A percentile compares a stretch with the other conserved stretches of the same genome.
phyloP scores from a whole-genome alignment of 2,113 vertebrate species.

The Antigone vipio region DNA sequence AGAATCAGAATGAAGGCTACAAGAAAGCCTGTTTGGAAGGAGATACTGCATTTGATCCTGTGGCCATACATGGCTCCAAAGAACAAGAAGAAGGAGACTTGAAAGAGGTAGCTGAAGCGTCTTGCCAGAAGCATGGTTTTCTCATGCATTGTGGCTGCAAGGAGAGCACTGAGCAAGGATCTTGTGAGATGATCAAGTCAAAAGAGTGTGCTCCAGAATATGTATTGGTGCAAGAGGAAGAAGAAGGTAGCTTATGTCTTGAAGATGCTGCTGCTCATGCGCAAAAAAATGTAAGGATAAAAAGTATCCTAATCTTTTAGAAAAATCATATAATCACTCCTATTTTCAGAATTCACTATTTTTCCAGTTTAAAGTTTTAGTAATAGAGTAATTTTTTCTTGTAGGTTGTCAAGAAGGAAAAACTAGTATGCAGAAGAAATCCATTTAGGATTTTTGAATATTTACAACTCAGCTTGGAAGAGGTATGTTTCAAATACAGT shows the following conservation, averaged over 20 bases:
- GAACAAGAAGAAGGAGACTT: background rate
- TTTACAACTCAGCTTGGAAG: slow-evolving; percentile 91
- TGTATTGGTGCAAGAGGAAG: slow-evolving; percentile 77
- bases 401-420: slow-evolving; percentile 52
- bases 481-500: slow-evolving; percentile 76
- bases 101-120: background rate
- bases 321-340: background rate
- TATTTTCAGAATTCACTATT: background rate
- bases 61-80: background rate
- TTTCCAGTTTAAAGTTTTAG: background rate
- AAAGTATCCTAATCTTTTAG: background rate
- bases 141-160: background rate
- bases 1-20: background rate
- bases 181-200: background rate
- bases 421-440: slow-evolving; percentile 79
- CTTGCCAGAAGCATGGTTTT: slow-evolving; percentile 4
- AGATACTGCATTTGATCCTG: background rate
- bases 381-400: background rate
- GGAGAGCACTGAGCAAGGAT: background rate
- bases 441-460: slow-evolving; percentile 85
- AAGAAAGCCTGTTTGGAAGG: slow-evolving; percentile 30
- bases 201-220: slow-evolving; percentile 51
- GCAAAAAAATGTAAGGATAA: slow-evolving; percentile 39
- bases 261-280: background rate
- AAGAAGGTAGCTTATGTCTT: background rate